Evolutionary conservation across 2,113 vertebrate genomes (phyloP).

Genomic region (Passer domesticus): DNA sequence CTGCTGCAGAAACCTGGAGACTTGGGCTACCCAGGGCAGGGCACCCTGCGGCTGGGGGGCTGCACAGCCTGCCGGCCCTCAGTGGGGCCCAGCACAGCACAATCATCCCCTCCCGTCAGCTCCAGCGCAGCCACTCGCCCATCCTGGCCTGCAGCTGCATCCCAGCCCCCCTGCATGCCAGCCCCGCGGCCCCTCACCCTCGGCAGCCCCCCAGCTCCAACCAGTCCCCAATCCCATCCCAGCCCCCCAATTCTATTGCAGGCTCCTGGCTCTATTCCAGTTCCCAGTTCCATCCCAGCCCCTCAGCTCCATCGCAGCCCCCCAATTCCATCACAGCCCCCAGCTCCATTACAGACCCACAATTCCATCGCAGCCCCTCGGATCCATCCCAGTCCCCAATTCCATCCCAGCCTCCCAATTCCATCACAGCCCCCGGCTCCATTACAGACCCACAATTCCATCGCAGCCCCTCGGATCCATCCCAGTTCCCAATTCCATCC

Average conservation of each 20-base stretch:
- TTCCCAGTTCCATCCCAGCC: too few species aligned
- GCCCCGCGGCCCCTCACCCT: too few species aligned
- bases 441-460: too few species aligned
- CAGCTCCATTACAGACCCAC: accelerated
- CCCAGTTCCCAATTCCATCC: accelerated
- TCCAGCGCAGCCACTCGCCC: not conserved
- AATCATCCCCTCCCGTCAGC: accelerated
- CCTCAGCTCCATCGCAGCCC: accelerated
- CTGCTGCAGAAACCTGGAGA: accelerated
- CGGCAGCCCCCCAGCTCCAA: not conserved
- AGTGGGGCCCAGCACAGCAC: not conserved
- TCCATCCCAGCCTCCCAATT: not conserved
- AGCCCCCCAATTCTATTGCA: not conserved
- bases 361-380: not conserved
- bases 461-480: not conserved
- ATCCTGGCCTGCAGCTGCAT: not conserved
- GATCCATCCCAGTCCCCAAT: too few species aligned
- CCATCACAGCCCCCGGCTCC: accelerated
- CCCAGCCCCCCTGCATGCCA: not conserved
- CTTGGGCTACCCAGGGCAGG: not conserved
- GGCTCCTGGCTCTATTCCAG: not conserved
- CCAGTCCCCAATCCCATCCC: accelerated
- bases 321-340: accelerated
- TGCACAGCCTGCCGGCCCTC: not conserved
- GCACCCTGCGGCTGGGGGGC: accelerated